Evolutionary conservation across 2,797 vertebrate species (phyloP), one percentile per base, ranked within the genome.

Genomic region (Cacajao melanocephalus): DNA sequence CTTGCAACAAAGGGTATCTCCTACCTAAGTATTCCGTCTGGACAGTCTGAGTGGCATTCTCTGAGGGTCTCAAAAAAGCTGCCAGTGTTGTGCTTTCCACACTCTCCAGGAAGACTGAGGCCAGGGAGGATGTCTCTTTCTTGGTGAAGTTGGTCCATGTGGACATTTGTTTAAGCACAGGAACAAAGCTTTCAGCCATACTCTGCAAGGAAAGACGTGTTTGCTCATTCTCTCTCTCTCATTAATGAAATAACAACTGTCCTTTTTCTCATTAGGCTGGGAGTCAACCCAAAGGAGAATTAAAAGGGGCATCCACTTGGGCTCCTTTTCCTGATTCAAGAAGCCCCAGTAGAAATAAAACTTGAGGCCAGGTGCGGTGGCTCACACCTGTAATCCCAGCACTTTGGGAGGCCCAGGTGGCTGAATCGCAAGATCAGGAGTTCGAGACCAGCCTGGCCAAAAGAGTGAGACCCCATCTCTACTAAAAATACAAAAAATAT

Each of bases 41-140:
- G 14, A 98, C 7, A 0, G 30, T 96, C 91, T 88, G 92, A 36
- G 83, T 98, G 64, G 0, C 11, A 0, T 97, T 98, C 1, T 0
- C 72, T 0, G 97, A 82, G 44, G 93, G 55, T 7, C 19, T 92
- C 80, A 95, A 78, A 3, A 98, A n/a, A 28, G 72, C 20, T 0
- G 91, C 97, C 26, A 98, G 0, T 0, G 8, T 67, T 15, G 15
- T 9, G 8, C 95, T 98, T 14, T 95, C 92, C 75, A 98, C 84
- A 0, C 91, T 97, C 41, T 96, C 52, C 94, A 98, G 52, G 0
- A 98, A 4, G n/a, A 90, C 84, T 0, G 86, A 96, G 67, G 80
- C 98, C 94, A 97, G 75, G 0, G n/a, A 0, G 0, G 97, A 93
- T 1, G 11, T 64, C 91, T 97, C 46, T 0, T 93, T 48, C 57